Conservation (phyloP, 2,113 vertebrate species). For the Brienomyrus longianalis region DNA sequence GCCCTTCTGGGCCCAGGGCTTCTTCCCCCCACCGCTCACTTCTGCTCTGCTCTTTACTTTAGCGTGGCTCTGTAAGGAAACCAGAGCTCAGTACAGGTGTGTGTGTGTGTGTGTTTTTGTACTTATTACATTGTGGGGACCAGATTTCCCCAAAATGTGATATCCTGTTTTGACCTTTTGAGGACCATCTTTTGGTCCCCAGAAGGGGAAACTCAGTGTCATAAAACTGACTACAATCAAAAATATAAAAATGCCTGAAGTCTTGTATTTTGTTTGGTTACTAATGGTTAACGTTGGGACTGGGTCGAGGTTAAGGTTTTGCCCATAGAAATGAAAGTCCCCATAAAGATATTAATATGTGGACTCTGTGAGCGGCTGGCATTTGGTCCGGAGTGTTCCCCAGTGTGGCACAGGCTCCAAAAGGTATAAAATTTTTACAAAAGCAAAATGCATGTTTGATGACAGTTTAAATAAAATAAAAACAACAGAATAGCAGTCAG, state of each 20-base stretch:
- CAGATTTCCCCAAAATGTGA: not conserved
- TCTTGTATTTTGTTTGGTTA: not conserved
- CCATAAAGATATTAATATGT: not conserved
- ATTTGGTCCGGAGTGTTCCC: not conserved
- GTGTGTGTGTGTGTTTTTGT: not conserved
- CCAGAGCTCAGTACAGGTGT: not conserved
- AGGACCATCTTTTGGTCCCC: not conserved
- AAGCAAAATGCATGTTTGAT: not conserved
- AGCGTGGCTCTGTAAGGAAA: constrained; percentile 67
- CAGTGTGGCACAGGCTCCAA: not conserved
- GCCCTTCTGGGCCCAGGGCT: constrained; percentile 82
- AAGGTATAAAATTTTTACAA: not conserved
- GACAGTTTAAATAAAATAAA: not conserved
- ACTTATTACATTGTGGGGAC: not conserved
- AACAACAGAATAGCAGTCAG: not conserved
- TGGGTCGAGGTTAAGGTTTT: not conserved
- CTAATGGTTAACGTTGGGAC: not conserved
- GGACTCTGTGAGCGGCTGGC: too few species aligned
- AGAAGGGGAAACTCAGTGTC: not conserved
- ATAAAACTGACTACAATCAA: not conserved
- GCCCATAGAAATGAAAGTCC: not conserved
- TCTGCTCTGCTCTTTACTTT: constrained; percentile 73
- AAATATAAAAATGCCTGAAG: too few species aligned
- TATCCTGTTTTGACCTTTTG: not conserved
- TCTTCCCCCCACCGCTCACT: constrained; percentile 75